Evolutionary conservation across 2,113 vertebrate species (phyloP).

Genomic region (Pygoscelis adeliae): DNA sequence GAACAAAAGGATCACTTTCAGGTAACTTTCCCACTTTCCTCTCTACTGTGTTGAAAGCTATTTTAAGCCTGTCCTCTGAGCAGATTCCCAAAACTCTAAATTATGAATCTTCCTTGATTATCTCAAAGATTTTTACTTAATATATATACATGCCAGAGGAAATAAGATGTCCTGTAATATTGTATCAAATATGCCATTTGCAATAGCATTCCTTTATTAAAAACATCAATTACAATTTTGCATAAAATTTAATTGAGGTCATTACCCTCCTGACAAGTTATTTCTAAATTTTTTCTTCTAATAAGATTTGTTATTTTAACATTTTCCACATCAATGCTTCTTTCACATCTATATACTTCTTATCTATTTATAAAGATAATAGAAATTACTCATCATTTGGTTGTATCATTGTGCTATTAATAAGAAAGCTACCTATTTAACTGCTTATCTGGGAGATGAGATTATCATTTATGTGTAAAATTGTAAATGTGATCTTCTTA

Average conservation of each 20-base stretch:
- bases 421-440: constrained; percentile 55
- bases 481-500: background rate
- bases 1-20: background rate
- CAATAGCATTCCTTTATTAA: constrained; percentile 74
- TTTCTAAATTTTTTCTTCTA: constrained; percentile 72
- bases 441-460: constrained; percentile 4
- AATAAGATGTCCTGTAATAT: constrained; percentile 68
- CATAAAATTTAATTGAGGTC: constrained; percentile 82
- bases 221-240: constrained; percentile 78
- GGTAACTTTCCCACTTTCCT: background rate
- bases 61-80: constrained; percentile 4
- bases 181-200: constrained; percentile 72
- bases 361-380: constrained; percentile 71
- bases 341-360: constrained; percentile 55
- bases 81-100: constrained; percentile 4
- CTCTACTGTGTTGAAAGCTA: background rate
- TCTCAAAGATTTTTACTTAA: constrained; percentile 73
- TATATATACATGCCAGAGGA: constrained; percentile 65
- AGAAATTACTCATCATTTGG: constrained; percentile 51
- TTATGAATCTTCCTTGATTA: constrained; percentile 59
- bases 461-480: background rate
- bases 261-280: constrained; percentile 74
- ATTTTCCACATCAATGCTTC: constrained; percentile 72
- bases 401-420: constrained; percentile 48
- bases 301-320: constrained; percentile 73